These are phyloP conservation scores for Nasonovia ribisnigri DNA, from an alignment of 2,888 invertebrate species.

Conservation along the genomic window DNA sequence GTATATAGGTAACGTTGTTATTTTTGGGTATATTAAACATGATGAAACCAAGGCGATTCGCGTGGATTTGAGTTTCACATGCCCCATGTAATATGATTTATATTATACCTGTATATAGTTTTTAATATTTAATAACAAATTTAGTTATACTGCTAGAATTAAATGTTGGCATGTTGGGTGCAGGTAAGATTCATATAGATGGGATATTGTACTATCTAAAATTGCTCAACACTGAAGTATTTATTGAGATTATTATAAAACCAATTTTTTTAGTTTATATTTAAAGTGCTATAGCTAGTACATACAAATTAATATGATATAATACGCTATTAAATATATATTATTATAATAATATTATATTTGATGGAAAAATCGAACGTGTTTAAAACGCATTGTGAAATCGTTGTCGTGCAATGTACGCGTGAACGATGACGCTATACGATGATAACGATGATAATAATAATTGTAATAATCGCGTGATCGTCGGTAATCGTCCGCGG, in stretches of 20 bases:
- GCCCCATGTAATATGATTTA: neutral
- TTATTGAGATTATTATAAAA: neutral
- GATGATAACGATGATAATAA: neutral
- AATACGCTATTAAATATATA: neutral
- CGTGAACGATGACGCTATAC: neutral
- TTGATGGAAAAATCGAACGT: neutral
- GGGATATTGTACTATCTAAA: neutral
- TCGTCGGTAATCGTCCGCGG: neutral
- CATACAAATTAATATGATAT: neutral
- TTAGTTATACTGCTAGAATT: neutral
- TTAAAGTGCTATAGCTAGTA: neutral
- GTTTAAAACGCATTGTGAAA: neutral
- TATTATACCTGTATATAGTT: neutral
- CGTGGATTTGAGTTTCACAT: neutral
- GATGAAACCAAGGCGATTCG: neutral
- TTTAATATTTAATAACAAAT: neutral
- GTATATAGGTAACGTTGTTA: neutral
- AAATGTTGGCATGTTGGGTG: neutral
- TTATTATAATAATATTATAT: neutral
- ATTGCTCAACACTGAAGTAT: neutral
- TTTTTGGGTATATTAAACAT: neutral
- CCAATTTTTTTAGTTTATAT: neutral
- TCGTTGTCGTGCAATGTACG: neutral
- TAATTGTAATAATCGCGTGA: conserved; percentile 19
- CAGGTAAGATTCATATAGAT: neutral